Evolutionary conservation across 2,888 invertebrate species (phyloP).

Genomic region (Pristionchus japonicus): DNA sequence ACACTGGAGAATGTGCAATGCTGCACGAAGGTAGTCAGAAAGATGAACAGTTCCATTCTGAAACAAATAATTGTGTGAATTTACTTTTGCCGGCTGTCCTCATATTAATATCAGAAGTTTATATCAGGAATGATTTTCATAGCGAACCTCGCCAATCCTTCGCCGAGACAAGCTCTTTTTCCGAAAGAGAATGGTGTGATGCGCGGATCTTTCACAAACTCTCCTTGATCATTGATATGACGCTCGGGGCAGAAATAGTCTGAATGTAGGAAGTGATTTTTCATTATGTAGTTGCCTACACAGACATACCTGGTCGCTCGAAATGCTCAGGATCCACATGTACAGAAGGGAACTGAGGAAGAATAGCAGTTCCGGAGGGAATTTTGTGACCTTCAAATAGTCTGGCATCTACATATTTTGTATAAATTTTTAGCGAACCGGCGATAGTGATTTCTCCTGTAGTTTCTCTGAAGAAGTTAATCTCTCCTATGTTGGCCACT

Average conservation of each 20-base stretch:
- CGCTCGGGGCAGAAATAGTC: conserved; percentile 44
- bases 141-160: conserved; percentile 11
- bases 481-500: neutral
- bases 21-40: conserved; percentile 13
- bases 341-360: neutral
- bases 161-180: neutral
- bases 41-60: conserved; percentile 37
- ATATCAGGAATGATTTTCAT: too few relatives aligned
- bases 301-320: neutral
- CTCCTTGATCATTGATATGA: conserved; percentile 17
- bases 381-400: neutral
- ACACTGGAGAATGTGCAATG: neutral
- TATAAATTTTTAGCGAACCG: neutral
- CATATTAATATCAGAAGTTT: neutral
- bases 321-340: neutral
- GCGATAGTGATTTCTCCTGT: neutral
- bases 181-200: conserved; percentile 13
- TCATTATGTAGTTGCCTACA: neutral
- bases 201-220: conserved; percentile 16
- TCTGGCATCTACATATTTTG: neutral
- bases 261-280: neutral
- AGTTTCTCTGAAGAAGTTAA: conserved; percentile 1
- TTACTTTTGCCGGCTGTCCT: too few relatives aligned
- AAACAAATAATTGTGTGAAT: neutral
- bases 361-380: neutral